Conservation (phyloP, 1,140 invertebrate species). For the Drosophila hydei region DNA sequence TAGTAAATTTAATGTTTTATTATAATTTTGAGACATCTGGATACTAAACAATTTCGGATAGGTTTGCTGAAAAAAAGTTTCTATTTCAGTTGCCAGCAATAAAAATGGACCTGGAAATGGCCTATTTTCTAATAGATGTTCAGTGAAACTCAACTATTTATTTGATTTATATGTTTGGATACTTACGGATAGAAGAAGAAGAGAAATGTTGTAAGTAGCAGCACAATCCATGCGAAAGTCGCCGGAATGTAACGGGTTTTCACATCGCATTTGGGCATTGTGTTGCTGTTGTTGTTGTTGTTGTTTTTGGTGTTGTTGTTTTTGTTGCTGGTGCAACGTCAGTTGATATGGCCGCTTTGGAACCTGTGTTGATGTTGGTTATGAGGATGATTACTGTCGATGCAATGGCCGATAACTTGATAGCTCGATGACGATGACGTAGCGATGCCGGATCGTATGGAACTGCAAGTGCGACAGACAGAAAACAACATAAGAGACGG, state of each 20-base stretch:
- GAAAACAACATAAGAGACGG: constrained; percentile 48
- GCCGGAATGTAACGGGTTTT: constrained; percentile 97
- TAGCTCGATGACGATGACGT: constrained; percentile 47
- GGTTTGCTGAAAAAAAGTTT: too few species aligned
- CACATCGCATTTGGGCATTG: constrained; percentile 96
- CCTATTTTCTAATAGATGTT: too few species aligned
- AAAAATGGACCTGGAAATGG: too few species aligned
- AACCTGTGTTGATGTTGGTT: constrained; percentile 30
- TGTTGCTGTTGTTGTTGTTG: constrained; percentile 77
- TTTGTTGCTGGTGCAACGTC: constrained; percentile 51
- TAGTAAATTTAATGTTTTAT: too few species aligned
- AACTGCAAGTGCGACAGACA: constrained; percentile 40
- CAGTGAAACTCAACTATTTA: background rate
- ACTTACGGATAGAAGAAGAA: constrained; percentile 99
- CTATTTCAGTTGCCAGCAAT: too few species aligned
- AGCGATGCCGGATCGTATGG: constrained; percentile 39
- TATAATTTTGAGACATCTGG: too few species aligned
- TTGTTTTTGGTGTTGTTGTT: constrained; percentile 23
- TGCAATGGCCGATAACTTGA: constrained; percentile 21
- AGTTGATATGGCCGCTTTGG: constrained; percentile 51
- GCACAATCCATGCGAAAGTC: constrained; percentile 96
- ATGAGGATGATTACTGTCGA: constrained; percentile 41
- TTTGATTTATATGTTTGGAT: background rate
- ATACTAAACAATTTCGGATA: too few species aligned
- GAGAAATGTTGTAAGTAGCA: constrained; percentile 94